Conservation (phyloP, 2,888 invertebrate species). For the Heterodera filipjevi region DNA sequence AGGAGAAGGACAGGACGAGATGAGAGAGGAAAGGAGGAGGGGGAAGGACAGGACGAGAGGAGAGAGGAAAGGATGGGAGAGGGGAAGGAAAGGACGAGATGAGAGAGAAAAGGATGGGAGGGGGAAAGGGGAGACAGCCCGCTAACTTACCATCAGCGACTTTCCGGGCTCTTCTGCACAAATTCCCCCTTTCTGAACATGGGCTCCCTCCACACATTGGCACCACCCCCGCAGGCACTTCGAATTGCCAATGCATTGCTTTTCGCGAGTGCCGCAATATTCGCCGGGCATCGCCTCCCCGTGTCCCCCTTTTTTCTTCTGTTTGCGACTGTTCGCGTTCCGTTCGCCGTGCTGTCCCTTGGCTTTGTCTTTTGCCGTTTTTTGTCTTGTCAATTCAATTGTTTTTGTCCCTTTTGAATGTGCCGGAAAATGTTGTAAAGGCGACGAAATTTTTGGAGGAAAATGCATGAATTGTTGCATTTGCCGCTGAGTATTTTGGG, state of each 20-base stretch:
- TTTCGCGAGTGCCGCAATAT: slow-evolving; percentile 49
- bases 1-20: no score
- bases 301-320: not conserved
- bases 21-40: no score
- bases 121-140: no score
- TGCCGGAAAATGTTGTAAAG: slow-evolving; percentile 17
- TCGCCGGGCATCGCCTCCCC: slow-evolving; percentile 57
- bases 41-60: not conserved
- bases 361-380: not conserved
- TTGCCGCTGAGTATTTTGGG: not conserved
- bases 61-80: no score
- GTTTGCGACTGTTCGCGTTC: not conserved
- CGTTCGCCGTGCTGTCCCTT: not conserved
- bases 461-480: slow-evolving; percentile 11
- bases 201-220: slow-evolving; percentile 52
- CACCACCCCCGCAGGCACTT: slow-evolving; percentile 54
- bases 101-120: no score
- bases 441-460: not conserved
- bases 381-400: not conserved
- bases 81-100: no score
- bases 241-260: slow-evolving; percentile 55
- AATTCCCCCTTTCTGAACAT: slow-evolving; percentile 51
- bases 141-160: not conserved
- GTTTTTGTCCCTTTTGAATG: slow-evolving; percentile 11
- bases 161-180: slow-evolving; percentile 40